phyloP scores from a whole-genome alignment of 2,888 invertebrate species.

The Steromphala cineraria region DNA sequence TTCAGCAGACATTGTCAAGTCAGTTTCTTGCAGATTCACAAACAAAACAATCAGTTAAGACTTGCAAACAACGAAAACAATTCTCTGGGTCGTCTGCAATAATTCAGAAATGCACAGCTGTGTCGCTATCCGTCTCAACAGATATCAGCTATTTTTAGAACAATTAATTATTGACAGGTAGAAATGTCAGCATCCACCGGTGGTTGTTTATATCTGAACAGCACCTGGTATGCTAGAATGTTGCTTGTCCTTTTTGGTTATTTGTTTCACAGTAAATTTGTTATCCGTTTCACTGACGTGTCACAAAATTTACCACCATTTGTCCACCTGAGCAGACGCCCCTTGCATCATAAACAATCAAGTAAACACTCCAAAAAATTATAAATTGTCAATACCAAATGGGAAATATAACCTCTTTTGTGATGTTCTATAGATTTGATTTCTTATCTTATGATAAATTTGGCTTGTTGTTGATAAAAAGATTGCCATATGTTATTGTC shows the following conservation, averaged over 20 bases:
- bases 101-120: too few relatives aligned
- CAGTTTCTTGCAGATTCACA: neutral
- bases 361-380: neutral
- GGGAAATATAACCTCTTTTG: too few relatives aligned
- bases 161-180: neutral
- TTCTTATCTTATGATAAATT: neutral
- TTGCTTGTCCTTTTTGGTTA: neutral
- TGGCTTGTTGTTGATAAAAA: neutral
- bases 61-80: too few relatives aligned
- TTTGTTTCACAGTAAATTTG: neutral
- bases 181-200: neutral
- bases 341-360: neutral
- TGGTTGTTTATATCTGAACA: neutral
- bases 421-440: neutral
- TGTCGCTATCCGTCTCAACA: neutral
- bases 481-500: neutral
- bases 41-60: neutral
- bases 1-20: slow-evolving; percentile 33
- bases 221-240: neutral
- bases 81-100: too few relatives aligned
- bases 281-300: neutral
- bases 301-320: neutral
- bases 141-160: neutral
- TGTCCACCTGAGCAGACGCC: neutral
- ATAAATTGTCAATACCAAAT: neutral